A percentile compares a stretch with the other conserved stretches of the same genome.
These are phyloP conservation scores for Odocoileus hemionus DNA, from an alignment of 2,113 vertebrate genomes.

Conservation along the genomic window DNA sequence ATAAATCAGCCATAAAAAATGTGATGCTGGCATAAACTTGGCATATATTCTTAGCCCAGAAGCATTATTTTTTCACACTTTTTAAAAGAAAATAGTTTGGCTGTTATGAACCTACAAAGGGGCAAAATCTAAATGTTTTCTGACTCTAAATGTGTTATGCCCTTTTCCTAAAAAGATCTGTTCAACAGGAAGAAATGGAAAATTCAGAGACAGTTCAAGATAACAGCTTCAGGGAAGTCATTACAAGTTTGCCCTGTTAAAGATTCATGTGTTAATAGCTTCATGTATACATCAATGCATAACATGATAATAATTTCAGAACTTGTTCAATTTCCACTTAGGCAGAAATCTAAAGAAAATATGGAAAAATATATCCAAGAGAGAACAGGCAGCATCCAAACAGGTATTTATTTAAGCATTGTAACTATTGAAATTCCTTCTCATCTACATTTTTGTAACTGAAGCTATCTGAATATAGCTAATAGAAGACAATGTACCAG, in stretches of 20 bases:
- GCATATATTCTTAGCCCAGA: slow-evolving; percentile 23
- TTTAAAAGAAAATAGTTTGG: slow-evolving; percentile 34
- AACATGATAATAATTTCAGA: not conserved
- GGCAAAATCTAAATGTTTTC: not conserved
- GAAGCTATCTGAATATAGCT: not conserved
- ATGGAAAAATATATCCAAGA: not conserved
- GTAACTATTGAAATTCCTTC: not conserved
- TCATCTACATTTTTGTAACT: not conserved
- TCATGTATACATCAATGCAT: not conserved
- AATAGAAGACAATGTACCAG: not conserved
- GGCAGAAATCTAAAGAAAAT: not conserved
- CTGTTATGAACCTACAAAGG: slow-evolving; percentile 27
- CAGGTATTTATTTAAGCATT: not conserved
- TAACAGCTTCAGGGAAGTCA: slow-evolving; percentile 6
- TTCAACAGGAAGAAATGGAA: not conserved
- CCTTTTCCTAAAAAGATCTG: not conserved
- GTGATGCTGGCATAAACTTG: slow-evolving; percentile 9
- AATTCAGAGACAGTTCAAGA: not conserved
- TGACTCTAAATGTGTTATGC: not conserved
- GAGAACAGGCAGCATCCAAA: not conserved
- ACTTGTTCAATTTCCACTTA: not conserved
- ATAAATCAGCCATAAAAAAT: slow-evolving; percentile 50
- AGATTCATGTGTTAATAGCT: slow-evolving; percentile 8
- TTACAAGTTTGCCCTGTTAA: not conserved
- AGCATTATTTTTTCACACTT: slow-evolving; percentile 19